Conservation (phyloP, 2,888 invertebrate species). For the Eilema griseolum region DNA sequence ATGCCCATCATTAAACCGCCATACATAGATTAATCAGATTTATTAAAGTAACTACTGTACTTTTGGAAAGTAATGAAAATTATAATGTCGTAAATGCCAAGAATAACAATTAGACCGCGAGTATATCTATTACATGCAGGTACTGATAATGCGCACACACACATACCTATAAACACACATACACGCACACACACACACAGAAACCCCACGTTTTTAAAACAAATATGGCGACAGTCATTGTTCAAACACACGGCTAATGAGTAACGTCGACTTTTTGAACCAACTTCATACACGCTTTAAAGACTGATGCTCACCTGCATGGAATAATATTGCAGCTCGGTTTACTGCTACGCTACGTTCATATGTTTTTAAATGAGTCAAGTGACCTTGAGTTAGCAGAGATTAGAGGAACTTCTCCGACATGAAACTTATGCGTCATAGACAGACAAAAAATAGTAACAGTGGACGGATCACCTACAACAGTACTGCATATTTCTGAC, state of each 20-base stretch:
- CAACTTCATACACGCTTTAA: slow-evolving; percentile 11
- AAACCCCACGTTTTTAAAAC: slow-evolving; percentile 24
- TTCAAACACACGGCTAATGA: slow-evolving; percentile 47
- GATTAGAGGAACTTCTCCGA: background rate
- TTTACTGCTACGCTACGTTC: background rate
- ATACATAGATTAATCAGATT: background rate
- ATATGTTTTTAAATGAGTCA: background rate
- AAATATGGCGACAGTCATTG: slow-evolving; percentile 55
- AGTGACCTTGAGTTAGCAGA: background rate
- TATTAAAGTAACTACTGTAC: background rate
- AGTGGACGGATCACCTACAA: too few relatives aligned
- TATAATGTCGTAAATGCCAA: slow-evolving; percentile 7
- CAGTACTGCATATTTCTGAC: too few relatives aligned
- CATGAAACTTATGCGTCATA: background rate
- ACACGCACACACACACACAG: slow-evolving; percentile 24
- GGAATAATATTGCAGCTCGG: slow-evolving; percentile 11
- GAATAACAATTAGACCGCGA: slow-evolving; percentile 31
- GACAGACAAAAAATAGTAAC: background rate
- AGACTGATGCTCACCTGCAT: slow-evolving; percentile 17
- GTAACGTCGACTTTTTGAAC: slow-evolving; percentile 41
- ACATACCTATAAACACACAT: background rate
- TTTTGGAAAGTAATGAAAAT: slow-evolving; percentile 4
- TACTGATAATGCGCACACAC: slow-evolving; percentile 46
- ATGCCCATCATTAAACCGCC: background rate
- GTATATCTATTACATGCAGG: slow-evolving; percentile 28